Conservation (phyloP, 2,888 invertebrate genomes). For the Rhingia rostrata region DNA sequence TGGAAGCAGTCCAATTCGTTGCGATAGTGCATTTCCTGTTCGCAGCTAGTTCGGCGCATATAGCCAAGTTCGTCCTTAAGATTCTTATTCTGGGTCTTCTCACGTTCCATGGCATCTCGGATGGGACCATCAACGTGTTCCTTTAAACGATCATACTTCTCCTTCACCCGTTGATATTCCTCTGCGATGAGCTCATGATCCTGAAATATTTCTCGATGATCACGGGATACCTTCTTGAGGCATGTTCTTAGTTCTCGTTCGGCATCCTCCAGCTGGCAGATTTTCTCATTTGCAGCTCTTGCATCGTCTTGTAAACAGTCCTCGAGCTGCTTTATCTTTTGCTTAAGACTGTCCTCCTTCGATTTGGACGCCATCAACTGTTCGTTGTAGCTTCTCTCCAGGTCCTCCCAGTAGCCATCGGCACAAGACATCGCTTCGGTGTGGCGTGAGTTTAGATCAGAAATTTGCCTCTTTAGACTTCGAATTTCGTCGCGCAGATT, state of each 20-base stretch:
- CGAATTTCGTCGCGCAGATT: slow-evolving; percentile 80
- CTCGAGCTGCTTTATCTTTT: slow-evolving; percentile 85
- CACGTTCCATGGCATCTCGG: slow-evolving; percentile 79
- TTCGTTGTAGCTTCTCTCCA: slow-evolving; percentile 87
- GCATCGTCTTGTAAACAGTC: slow-evolving; percentile 84
- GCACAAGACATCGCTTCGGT: slow-evolving; percentile 88
- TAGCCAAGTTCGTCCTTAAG: slow-evolving; percentile 84
- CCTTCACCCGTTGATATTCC: slow-evolving; percentile 84
- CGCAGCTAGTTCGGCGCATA: slow-evolving; percentile 83
- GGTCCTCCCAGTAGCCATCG: slow-evolving; percentile 88
- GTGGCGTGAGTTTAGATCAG: slow-evolving; percentile 87
- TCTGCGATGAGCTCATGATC: slow-evolving; percentile 83
- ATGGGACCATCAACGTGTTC: slow-evolving; percentile 83
- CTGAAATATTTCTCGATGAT: slow-evolving; percentile 83
- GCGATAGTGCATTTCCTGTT: slow-evolving; percentile 83
- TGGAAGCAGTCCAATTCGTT: slow-evolving; percentile 84
- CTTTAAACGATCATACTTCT: slow-evolving; percentile 84
- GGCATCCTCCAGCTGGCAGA: slow-evolving; percentile 85
- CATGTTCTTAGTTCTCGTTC: slow-evolving; percentile 85
- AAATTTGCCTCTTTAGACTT: slow-evolving; percentile 81
- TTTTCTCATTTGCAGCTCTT: slow-evolving; percentile 84
- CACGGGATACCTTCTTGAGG: slow-evolving; percentile 85
- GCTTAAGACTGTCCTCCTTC: slow-evolving; percentile 84
- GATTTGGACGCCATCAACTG: slow-evolving; percentile 84
- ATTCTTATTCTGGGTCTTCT: slow-evolving; percentile 78